A percentile compares a stretch with the other conserved stretches of the same genome.
Evolutionary conservation across 2,888 invertebrate genomes (phyloP).

Genomic region (Hofmannophila pseudospretella): DNA sequence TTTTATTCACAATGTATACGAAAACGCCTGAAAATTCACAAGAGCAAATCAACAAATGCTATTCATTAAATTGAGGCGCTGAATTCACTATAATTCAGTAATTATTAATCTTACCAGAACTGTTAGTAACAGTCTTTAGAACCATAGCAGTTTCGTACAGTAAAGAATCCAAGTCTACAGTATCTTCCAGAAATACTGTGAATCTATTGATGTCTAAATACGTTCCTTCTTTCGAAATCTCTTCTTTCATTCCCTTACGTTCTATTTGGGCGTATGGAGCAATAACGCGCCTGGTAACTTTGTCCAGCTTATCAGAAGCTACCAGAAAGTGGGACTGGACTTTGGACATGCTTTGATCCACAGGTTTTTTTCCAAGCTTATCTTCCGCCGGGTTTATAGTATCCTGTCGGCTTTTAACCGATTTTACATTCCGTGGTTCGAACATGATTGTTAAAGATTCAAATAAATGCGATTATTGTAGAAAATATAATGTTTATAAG

Average conservation of each 20-base stretch:
- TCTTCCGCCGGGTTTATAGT: slow-evolving; percentile 26
- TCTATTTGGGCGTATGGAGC: slow-evolving; percentile 77
- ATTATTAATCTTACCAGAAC: slow-evolving; percentile 60
- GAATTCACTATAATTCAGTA: not conserved
- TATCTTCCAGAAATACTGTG: slow-evolving; percentile 73
- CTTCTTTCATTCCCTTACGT: slow-evolving; percentile 54
- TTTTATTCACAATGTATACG: slow-evolving; percentile 74
- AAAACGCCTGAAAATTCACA: slow-evolving; percentile 62
- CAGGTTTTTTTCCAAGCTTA: slow-evolving; percentile 8
- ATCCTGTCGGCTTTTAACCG: slow-evolving; percentile 23
- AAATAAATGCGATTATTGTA: no score
- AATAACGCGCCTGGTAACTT: slow-evolving; percentile 76
- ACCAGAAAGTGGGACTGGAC: slow-evolving; percentile 63
- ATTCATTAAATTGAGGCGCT: no score
- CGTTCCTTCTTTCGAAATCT: slow-evolving; percentile 43
- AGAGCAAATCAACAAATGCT: no score
- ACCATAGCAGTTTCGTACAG: slow-evolving; percentile 78
- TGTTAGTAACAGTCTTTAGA: slow-evolving; percentile 73
- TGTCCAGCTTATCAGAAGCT: slow-evolving; percentile 65
- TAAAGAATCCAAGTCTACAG: slow-evolving; percentile 73
- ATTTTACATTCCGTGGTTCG: slow-evolving; percentile 37
- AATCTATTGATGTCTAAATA: slow-evolving; percentile 66
- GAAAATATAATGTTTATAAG: no score
- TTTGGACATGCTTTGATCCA: slow-evolving; percentile 23
- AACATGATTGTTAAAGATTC: slow-evolving; percentile 36